A percentile compares a stretch with the other conserved stretches of the same genome.
These are phyloP conservation scores for Carposina sasakii DNA, from an alignment of 1,140 invertebrate genomes.

Conservation along the genomic window DNA sequence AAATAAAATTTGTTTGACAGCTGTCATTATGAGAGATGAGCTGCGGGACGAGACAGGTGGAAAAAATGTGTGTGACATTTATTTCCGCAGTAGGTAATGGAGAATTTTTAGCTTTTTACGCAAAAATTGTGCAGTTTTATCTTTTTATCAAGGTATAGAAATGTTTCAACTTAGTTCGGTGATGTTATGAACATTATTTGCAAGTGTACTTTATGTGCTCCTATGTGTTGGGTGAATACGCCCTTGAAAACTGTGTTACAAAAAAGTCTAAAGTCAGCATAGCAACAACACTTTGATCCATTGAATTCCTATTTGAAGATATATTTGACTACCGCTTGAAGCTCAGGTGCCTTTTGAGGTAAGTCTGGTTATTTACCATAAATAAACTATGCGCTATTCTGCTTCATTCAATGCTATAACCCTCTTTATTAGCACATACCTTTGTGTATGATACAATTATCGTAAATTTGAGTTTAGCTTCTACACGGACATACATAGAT, in stretches of 20 bases:
- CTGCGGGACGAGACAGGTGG: neutral
- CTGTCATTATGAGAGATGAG: neutral
- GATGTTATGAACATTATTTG: neutral
- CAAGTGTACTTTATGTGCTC: neutral
- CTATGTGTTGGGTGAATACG: constrained; percentile 1
- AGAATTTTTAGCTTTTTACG: neutral
- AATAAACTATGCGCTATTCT: constrained; percentile 1
- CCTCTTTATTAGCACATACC: neutral
- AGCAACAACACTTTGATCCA: constrained; percentile 57
- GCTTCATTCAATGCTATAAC: neutral
- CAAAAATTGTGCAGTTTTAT: neutral
- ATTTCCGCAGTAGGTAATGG: neutral
- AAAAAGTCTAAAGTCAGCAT: constrained; percentile 59
- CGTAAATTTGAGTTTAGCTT: neutral
- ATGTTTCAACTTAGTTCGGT: neutral
- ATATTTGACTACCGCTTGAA: constrained; percentile 29
- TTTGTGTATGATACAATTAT: constrained; percentile 7
- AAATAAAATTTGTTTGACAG: neutral
- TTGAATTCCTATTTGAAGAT: constrained; percentile 45
- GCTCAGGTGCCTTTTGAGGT: constrained; percentile 56
- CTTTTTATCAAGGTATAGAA: neutral
- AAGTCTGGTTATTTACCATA: constrained; percentile 18
- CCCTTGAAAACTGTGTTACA: neutral
- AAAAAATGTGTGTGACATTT: neutral
- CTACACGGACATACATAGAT: neutral